Evolutionary conservation across 2,113 vertebrate genomes (phyloP).

Genomic region (Aleadryas rufinucha): DNA sequence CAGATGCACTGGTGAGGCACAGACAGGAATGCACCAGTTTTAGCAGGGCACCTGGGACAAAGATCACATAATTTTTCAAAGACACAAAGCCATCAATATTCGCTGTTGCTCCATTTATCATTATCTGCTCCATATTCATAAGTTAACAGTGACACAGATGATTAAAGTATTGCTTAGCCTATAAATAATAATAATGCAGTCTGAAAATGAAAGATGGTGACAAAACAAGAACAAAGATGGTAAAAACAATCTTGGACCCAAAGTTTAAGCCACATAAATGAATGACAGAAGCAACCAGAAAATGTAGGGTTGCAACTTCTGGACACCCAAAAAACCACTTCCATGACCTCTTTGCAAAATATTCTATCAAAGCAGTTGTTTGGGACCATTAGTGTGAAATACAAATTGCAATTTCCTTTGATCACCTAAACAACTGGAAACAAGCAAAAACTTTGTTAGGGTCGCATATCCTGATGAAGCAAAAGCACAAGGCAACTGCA

Average conservation of each 20-base stretch:
- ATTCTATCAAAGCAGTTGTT: background rate
- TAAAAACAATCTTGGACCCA: background rate
- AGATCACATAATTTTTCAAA: conserved; percentile 31
- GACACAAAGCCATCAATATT: conserved; percentile 64
- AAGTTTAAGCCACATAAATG: background rate
- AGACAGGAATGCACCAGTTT: background rate
- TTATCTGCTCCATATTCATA: conserved; percentile 65
- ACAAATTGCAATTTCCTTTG: background rate
- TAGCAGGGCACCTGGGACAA: conserved; percentile 29
- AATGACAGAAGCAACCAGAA: background rate
- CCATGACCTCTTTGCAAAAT: background rate
- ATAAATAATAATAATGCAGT: conserved; percentile 60
- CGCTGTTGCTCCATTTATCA: conserved; percentile 54
- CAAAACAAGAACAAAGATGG: conserved; percentile 43
- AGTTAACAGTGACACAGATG: conserved; percentile 62
- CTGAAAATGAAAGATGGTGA: conserved; percentile 59
- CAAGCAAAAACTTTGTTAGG: background rate
- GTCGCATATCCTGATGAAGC: background rate
- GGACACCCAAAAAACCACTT: background rate
- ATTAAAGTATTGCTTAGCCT: conserved; percentile 64
- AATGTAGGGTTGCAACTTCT: background rate
- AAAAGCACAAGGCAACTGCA: background rate
- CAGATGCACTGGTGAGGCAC: background rate
- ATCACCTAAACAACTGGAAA: background rate
- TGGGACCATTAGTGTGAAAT: background rate